Evolutionary conservation across 1,140 invertebrate genomes (phyloP).

Genomic region (Drosophila ambigua): DNA sequence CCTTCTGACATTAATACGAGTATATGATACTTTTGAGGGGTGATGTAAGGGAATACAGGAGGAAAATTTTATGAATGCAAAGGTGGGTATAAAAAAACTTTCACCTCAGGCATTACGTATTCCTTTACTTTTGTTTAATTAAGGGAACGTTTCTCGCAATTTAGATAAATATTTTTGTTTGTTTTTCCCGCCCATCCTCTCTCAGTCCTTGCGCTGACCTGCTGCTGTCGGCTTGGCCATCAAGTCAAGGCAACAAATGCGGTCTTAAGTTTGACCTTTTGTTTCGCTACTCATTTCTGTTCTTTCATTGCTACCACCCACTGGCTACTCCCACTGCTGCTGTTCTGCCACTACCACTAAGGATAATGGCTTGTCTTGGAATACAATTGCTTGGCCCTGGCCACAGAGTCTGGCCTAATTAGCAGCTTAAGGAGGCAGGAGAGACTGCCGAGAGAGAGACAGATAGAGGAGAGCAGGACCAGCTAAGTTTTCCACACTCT

Average conservation of each 20-base stretch:
- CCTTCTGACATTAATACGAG: too few relatives aligned
- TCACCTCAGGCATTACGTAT: too few relatives aligned
- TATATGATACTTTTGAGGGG: too few relatives aligned
- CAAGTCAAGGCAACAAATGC: slow-evolving; percentile 54
- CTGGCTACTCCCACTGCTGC: not conserved
- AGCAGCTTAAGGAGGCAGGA: slow-evolving; percentile 37
- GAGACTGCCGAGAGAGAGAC: slow-evolving; percentile 1
- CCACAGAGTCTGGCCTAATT: slow-evolving; percentile 59
- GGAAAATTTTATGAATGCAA: too few relatives aligned
- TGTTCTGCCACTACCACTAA: slow-evolving; percentile 22
- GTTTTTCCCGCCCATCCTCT: too few relatives aligned
- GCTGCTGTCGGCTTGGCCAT: not conserved
- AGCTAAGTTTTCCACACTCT: slow-evolving; percentile 11
- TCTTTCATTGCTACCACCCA: slow-evolving; percentile 1
- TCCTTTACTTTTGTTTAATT: too few relatives aligned
- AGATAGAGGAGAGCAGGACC: not conserved
- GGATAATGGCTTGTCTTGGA: slow-evolving; percentile 70
- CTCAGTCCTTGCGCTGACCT: not conserved
- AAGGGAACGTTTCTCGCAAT: too few relatives aligned
- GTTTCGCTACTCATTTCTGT: slow-evolving; percentile 12
- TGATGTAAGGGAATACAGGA: too few relatives aligned
- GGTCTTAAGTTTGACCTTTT: slow-evolving; percentile 35
- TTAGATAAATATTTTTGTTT: too few relatives aligned
- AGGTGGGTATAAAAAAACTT: too few relatives aligned
- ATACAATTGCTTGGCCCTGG: slow-evolving; percentile 54